Percentiles rank a stretch among this genome's conserved stretches.
phyloP scores from a whole-genome alignment of 2,797 vertebrate species.

The Sternotherus odoratus region DNA sequence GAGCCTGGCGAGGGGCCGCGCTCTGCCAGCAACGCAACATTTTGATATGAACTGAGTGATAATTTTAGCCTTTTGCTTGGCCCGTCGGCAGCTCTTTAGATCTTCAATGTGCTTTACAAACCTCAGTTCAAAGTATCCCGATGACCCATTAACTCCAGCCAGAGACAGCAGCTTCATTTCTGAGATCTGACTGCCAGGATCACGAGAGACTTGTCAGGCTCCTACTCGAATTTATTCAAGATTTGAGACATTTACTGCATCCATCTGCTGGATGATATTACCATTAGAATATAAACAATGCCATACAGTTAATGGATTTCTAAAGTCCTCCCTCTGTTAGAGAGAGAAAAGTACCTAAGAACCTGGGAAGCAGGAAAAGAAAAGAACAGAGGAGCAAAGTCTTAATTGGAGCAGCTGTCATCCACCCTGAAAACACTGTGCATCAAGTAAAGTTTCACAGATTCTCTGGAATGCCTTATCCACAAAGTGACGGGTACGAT shows the following conservation, averaged over 20 bases:
- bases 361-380: constrained; percentile 33
- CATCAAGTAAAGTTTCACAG: constrained; percentile 47
- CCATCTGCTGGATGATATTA: neutral
- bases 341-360: constrained; percentile 58
- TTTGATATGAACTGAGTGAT: rapidly evolving
- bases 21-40: neutral
- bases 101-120: neutral
- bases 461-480: constrained; percentile 72
- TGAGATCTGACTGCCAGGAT: neutral
- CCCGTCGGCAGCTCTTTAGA: neutral
- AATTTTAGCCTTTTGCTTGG: neutral
- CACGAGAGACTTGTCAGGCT: neutral
- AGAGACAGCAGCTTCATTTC: constrained; percentile 28
- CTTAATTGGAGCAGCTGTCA: constrained; percentile 67
- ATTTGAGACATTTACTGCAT: neutral
- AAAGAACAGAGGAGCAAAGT: constrained; percentile 54
- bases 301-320: constrained; percentile 41
- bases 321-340: constrained; percentile 55
- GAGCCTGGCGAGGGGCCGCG: neutral
- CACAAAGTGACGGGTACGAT: constrained; percentile 65
- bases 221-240: neutral
- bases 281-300: neutral
- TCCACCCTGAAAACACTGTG: constrained; percentile 56
- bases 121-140: neutral
- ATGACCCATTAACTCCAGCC: constrained; percentile 10